phyloP scores from a whole-genome alignment of 1,140 invertebrate genomes.

The Ceratitis capitata region DNA sequence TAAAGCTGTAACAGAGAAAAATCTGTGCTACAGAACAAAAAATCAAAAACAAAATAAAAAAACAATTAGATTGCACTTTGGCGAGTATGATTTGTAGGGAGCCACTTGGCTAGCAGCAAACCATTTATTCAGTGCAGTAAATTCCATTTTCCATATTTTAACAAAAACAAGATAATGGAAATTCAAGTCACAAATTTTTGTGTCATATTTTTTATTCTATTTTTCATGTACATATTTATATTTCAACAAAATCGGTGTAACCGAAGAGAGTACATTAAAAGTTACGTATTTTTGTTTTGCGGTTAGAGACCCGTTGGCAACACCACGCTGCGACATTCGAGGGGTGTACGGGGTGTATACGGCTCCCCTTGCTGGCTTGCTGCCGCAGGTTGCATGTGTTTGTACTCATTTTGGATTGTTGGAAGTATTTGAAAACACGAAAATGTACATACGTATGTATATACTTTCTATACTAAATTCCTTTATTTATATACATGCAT shows the following conservation, averaged over 20 bases:
- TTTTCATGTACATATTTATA: background rate
- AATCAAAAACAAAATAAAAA: too few species aligned
- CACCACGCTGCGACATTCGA: background rate
- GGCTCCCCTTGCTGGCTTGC: too few species aligned
- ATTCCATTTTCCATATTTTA: background rate
- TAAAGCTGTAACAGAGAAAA: too few species aligned
- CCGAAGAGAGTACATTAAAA: background rate
- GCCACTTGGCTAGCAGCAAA: background rate
- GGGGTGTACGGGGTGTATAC: too few species aligned
- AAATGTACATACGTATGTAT: background rate
- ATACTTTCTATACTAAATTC: too few species aligned
- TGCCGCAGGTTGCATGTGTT: background rate
- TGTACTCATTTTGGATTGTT: background rate
- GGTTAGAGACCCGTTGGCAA: background rate
- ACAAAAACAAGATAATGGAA: background rate
- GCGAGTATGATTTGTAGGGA: background rate
- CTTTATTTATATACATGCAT: background rate
- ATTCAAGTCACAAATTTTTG: background rate
- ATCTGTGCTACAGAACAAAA: too few species aligned
- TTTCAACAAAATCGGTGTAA: background rate
- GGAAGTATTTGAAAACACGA: background rate
- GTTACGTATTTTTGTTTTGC: background rate
- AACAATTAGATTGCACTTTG: too few species aligned
- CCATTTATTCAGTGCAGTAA: background rate
- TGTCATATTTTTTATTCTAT: background rate